phyloP scores from a whole-genome alignment of 2,113 vertebrate species.

The Oxygymnocypris stewartii region DNA sequence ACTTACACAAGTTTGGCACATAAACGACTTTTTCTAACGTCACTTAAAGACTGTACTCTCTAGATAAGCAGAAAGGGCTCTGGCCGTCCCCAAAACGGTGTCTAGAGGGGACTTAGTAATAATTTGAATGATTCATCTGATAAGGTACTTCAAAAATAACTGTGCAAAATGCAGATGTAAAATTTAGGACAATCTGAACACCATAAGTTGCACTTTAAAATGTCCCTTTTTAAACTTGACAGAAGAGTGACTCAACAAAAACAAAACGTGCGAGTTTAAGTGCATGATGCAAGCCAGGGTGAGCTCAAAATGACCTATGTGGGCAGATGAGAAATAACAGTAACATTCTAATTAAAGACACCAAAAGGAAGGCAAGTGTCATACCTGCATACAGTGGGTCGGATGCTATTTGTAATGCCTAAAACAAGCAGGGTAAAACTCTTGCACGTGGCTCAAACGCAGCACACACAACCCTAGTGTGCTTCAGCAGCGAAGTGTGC shows the following conservation, averaged over 20 bases:
- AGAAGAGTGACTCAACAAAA: neutral
- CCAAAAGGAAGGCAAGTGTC: slow-evolving; percentile 14
- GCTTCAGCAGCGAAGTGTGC: slow-evolving; percentile 27
- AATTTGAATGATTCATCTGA: neutral
- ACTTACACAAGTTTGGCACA: neutral
- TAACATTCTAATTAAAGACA: slow-evolving; percentile 5
- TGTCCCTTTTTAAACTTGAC: neutral
- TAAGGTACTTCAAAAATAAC: neutral
- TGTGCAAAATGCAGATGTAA: neutral
- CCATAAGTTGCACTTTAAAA: neutral
- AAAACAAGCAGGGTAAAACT: slow-evolving; percentile 16
- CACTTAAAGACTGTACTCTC: neutral
- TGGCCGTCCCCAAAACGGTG: neutral
- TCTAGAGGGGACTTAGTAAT: neutral
- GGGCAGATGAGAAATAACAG: slow-evolving; percentile 19
- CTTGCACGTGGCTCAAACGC: slow-evolving; percentile 16
- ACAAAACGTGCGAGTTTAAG: neutral
- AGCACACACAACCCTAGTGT: slow-evolving; percentile 17
- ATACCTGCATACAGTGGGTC: neutral
- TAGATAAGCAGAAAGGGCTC: neutral
- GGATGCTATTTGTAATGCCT: slow-evolving; percentile 34
- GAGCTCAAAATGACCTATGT: slow-evolving; percentile 4
- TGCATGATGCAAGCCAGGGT: neutral
- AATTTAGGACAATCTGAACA: neutral
- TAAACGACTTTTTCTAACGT: neutral